These are phyloP conservation scores for Halcyon senegalensis DNA, from an alignment of 2,113 vertebrate species.

Conservation along the genomic window DNA sequence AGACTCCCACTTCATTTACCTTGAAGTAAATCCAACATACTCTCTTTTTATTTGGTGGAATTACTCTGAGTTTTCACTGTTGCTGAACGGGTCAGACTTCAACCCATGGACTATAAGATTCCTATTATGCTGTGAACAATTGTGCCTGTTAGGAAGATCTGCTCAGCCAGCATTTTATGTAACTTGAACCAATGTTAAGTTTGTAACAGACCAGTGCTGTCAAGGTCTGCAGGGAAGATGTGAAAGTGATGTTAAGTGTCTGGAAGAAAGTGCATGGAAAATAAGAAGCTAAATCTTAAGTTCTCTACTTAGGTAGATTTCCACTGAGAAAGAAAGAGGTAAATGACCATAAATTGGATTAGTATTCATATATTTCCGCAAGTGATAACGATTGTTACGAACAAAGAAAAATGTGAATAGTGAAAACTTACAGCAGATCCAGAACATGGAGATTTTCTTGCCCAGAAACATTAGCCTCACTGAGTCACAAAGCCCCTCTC, in stretches of 20 bases:
- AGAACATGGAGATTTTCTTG: background rate
- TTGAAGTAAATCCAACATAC: background rate
- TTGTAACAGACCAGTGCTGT: background rate
- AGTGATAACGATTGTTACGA: background rate
- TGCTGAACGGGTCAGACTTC: background rate
- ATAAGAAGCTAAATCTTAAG: background rate
- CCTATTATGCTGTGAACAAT: background rate
- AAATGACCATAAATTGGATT: background rate
- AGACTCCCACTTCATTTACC: background rate
- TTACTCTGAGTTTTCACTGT: background rate
- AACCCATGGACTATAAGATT: fast-evolving
- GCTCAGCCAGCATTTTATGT: background rate
- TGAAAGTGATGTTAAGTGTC: background rate
- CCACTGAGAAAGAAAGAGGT: background rate
- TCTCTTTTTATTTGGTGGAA: background rate
- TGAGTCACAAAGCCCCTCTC: background rate
- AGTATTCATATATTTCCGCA: background rate
- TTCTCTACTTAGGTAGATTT: background rate
- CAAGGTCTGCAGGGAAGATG: background rate
- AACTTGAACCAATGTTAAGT: background rate
- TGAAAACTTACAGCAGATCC: background rate
- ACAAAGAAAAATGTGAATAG: background rate
- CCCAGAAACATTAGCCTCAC: background rate
- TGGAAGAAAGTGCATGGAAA: background rate
- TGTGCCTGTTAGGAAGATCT: background rate